Percentiles rank a stretch among this genome's conserved stretches.
phyloP scores from a whole-genome alignment of 35 echinoderm and acorn worm species.

The Ophiothrix spiculata region DNA sequence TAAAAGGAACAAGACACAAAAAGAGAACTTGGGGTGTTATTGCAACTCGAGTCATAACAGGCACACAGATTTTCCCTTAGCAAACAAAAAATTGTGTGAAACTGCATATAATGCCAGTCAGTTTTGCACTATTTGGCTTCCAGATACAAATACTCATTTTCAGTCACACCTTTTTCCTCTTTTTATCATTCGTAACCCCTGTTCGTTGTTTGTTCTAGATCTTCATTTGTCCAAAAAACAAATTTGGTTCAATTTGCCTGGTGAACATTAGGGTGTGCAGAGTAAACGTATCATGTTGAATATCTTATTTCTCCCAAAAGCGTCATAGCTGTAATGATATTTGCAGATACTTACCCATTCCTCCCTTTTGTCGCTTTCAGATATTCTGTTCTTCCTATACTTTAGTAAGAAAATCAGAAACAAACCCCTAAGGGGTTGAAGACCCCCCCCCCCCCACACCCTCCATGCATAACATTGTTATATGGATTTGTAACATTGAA shows the following conservation, averaged over 20 bases:
- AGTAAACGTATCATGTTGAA: neutral
- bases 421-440: neutral
- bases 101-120: too few species aligned
- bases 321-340: slow-evolving; percentile 3
- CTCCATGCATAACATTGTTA: too few species aligned
- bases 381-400: neutral
- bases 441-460: too few species aligned
- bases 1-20: neutral
- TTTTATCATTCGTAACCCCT: too few species aligned
- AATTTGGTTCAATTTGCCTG: neutral
- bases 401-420: neutral
- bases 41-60: neutral
- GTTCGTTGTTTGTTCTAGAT: too few species aligned
- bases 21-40: neutral
- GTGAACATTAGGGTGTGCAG: neutral
- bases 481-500: too few species aligned
- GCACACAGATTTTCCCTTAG: neutral
- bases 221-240: neutral
- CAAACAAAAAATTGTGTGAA: neutral
- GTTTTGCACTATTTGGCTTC: too few species aligned
- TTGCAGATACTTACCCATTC: neutral
- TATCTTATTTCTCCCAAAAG: neutral
- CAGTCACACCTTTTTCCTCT: too few species aligned
- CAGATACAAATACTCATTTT: too few species aligned
- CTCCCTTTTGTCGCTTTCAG: neutral